Evolutionary conservation across 2,797 vertebrate species (phyloP), one percentile per base, ranked within the genome.

Genomic region (Hypotaenidia okinawae): DNA sequence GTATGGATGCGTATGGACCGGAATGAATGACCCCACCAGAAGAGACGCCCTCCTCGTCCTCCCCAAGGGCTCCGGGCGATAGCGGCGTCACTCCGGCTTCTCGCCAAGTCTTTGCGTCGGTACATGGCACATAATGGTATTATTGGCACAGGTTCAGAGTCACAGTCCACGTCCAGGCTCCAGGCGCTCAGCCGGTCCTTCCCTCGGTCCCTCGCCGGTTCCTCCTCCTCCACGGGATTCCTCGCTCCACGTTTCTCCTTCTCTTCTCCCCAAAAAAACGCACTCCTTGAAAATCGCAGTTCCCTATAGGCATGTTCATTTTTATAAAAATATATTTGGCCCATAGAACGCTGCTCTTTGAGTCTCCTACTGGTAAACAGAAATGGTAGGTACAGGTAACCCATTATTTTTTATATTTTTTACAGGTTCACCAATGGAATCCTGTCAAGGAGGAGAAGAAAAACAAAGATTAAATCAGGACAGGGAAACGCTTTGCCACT

Each of bases 281-380:
- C 90, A 13, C 94, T 97, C 96, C 54, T 91, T 70, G 95, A 89
- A 90, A 95, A 97, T 94, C 18, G 93, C 97, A 96, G 95, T 95
- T 97, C 93, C 97, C 98, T 98, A 97, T 97, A 98, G 91, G 97
- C 97, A 63, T 97, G 98, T 98, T 98, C 98, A 97, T 97, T 96
- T 98, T 97, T 99, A 99, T 98, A 99, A 99, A 99, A 99, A 99
- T 99, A 99, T 98, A 99, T 98, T 98, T 99, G 98, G 99, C 99
- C 98, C 97, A 97, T 97, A 98, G 97, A 93, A 98, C 98, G 98
- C 98, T 98, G 98, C 97, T 98, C 94, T 98, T 98, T 96, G 98
- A 98, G 98, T 98, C 98, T 98, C 98, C 98, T 98, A 95, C 98
- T 97, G 97, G 98, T 98, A 98, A 98, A 98, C 98, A 98, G 98